Conservation (phyloP, 2,797 vertebrate genomes). For the Hydrolagus colliei region DNA sequence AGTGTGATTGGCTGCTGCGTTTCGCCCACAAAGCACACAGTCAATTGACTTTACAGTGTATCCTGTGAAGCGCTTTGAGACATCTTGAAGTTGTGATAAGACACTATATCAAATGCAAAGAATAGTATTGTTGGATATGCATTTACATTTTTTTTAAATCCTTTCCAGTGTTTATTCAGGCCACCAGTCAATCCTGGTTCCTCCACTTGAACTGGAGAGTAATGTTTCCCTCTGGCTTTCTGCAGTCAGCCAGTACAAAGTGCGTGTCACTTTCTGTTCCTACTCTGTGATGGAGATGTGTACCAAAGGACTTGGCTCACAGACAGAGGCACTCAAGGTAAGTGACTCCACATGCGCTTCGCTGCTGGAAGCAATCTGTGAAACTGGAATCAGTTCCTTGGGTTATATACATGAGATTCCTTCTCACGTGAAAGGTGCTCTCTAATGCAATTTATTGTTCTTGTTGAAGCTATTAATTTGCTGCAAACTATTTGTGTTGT, state of each 20-base stretch:
- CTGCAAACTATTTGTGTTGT: neutral
- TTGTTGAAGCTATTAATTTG: neutral
- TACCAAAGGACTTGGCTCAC: constrained; percentile 82
- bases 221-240: constrained; percentile 86
- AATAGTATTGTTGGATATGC: neutral
- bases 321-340: constrained; percentile 78
- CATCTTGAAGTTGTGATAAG: too few relatives aligned
- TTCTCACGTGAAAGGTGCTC: neutral
- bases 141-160: neutral
- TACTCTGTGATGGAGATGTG: constrained; percentile 98
- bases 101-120: too few relatives aligned
- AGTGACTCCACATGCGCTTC: constrained; percentile 39
- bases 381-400: neutral
- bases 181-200: constrained; percentile 89
- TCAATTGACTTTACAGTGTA: too few relatives aligned
- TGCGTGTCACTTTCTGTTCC: constrained; percentile 90
- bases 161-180: constrained; percentile 79
- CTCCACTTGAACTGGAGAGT: constrained; percentile 86
- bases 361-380: neutral
- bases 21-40: too few relatives aligned
- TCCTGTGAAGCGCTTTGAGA: too few relatives aligned
- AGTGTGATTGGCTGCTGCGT: too few relatives aligned
- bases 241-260: constrained; percentile 90
- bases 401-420: neutral
- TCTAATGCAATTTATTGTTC: too few relatives aligned